Percentiles rank a stretch among this genome's conserved stretches.
Evolutionary conservation across 2,113 vertebrate genomes (phyloP).

Genomic region (Thalassarche chlororhynchos): DNA sequence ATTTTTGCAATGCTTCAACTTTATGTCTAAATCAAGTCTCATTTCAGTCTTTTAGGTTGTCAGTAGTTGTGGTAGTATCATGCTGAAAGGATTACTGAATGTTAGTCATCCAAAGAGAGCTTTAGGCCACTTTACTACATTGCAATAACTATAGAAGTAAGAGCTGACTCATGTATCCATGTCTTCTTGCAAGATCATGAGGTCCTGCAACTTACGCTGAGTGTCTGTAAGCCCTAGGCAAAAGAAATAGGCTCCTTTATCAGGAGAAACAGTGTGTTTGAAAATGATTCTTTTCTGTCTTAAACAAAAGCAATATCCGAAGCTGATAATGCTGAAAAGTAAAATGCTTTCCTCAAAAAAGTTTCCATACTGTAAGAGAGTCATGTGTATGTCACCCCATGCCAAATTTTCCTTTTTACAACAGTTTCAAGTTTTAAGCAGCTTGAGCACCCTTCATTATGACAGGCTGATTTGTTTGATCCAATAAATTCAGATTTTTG

Average conservation of each 20-base stretch:
- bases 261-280: not conserved
- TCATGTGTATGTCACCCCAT: not conserved
- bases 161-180: not conserved
- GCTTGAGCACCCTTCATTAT: not conserved
- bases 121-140: not conserved
- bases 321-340: not conserved
- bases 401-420: not conserved
- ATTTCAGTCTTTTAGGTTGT: not conserved
- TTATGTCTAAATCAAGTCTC: not conserved
- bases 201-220: not conserved
- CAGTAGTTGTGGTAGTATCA: not conserved
- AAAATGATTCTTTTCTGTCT: not conserved
- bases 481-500: not conserved
- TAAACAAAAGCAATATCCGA: not conserved
- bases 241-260: not conserved
- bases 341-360: not conserved
- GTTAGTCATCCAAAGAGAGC: not conserved
- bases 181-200: not conserved
- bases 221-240: not conserved
- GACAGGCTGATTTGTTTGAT: not conserved
- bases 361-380: not conserved
- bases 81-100: not conserved
- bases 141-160: not conserved
- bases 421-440: not conserved
- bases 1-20: not conserved